Conservation (phyloP, 2,797 vertebrate genomes). For the Halcyon chelicuti region DNA sequence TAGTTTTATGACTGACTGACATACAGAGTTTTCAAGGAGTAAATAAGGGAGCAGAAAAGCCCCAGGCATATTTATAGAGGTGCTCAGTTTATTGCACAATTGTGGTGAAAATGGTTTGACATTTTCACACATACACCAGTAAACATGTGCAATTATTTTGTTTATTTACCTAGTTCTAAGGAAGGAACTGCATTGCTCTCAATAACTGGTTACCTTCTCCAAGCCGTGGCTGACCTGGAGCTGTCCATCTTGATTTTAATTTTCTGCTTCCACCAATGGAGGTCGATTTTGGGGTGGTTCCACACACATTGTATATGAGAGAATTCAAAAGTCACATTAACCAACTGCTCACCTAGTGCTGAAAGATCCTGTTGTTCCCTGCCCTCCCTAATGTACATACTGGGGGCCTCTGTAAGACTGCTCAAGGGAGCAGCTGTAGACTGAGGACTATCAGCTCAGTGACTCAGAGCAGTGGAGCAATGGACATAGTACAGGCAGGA, state of each 20-base stretch:
- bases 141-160: slow-evolving; percentile 52
- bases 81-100: slow-evolving; percentile 35
- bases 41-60: slow-evolving; percentile 21
- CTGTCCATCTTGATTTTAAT: neutral
- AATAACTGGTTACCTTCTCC: slow-evolving; percentile 1
- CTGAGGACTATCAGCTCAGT: neutral
- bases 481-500: neutral
- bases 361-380: neutral
- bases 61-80: slow-evolving; percentile 12
- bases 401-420: neutral
- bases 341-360: neutral
- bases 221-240: neutral
- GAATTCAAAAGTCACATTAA: neutral
- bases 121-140: slow-evolving; percentile 45
- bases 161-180: slow-evolving; percentile 62
- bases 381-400: too few relatives aligned
- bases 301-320: neutral
- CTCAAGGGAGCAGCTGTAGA: neutral
- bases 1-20: slow-evolving; percentile 22
- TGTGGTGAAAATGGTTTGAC: slow-evolving; percentile 58
- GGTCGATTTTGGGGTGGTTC: neutral
- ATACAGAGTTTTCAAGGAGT: slow-evolving; percentile 34
- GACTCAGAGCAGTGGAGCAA: neutral
- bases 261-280: neutral
- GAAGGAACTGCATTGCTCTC: slow-evolving; percentile 13